A percentile compares a stretch with the other conserved stretches of the same genome.
These are phyloP conservation scores for Cydia splendana DNA, from an alignment of 1,140 invertebrate genomes.

Conservation along the genomic window DNA sequence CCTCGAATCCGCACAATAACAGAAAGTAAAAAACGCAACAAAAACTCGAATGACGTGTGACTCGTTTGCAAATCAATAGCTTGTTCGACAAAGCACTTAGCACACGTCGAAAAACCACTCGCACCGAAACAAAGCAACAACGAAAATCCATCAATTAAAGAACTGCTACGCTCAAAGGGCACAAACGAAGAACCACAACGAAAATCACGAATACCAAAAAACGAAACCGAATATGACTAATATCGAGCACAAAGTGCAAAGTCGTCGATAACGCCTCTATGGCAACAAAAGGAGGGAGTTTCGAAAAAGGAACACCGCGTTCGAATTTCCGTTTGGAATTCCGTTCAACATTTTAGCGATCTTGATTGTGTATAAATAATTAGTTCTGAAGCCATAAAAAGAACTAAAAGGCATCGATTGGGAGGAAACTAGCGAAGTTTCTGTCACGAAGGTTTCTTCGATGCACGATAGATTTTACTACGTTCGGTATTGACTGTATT, in stretches of 20 bases:
- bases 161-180: constrained; percentile 71
- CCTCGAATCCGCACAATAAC: not conserved
- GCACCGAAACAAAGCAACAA: constrained; percentile 48
- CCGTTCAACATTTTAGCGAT: constrained; percentile 36
- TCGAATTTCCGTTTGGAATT: constrained; percentile 54
- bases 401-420: constrained; percentile 73
- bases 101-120: constrained; percentile 50
- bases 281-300: constrained; percentile 64
- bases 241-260: constrained; percentile 68
- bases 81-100: constrained; percentile 52
- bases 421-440: constrained; percentile 65
- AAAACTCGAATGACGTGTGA: constrained; percentile 25
- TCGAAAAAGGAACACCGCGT: constrained; percentile 62
- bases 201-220: constrained; percentile 46
- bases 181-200: constrained; percentile 67
- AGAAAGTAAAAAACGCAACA: constrained; percentile 6
- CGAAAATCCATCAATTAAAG: constrained; percentile 74
- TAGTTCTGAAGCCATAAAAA: constrained; percentile 59
- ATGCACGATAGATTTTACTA: constrained; percentile 72
- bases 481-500: constrained; percentile 55
- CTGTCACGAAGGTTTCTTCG: constrained; percentile 68
- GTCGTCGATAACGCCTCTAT: constrained; percentile 65
- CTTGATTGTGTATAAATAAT: constrained; percentile 67
- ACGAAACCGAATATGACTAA: constrained; percentile 63
- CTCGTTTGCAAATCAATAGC: constrained; percentile 28